These are phyloP conservation scores for Rachycentron canadum DNA, from an alignment of 2,797 vertebrate species.

Conservation along the genomic window DNA sequence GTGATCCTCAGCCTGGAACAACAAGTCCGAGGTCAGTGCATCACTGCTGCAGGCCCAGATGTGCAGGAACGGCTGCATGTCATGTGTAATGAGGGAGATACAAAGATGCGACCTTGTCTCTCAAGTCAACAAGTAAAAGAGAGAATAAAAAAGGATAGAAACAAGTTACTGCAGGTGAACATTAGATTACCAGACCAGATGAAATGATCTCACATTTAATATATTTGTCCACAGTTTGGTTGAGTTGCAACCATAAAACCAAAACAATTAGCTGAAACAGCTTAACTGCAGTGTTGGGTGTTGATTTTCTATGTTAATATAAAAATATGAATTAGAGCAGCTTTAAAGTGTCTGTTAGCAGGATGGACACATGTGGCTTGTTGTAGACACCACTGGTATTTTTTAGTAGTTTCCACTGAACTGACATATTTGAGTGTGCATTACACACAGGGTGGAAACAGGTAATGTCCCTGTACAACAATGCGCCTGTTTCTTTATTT, in stretches of 20 bases:
- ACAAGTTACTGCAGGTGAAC: not conserved
- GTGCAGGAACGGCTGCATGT: not conserved
- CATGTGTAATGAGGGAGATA: not conserved
- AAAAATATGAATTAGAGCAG: not conserved
- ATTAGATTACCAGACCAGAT: no score
- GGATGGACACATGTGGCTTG: not conserved
- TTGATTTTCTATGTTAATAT: not conserved
- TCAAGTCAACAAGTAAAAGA: not conserved
- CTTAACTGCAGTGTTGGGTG: not conserved
- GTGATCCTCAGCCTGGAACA: conserved; percentile 98
- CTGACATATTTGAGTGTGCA: not conserved
- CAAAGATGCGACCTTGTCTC: not conserved
- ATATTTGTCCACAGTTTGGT: no score
- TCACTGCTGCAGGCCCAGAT: not conserved
- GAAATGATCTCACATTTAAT: not conserved
- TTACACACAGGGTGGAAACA: not conserved
- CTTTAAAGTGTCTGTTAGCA: not conserved
- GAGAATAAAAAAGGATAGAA: not conserved
- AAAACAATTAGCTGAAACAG: not conserved
- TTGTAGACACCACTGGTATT: not conserved
- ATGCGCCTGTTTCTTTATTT: conserved; percentile 3
- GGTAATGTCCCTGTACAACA: not conserved
- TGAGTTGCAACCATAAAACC: not conserved
- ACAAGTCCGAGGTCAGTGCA: conserved; percentile 92
- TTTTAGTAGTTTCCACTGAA: not conserved